Evolutionary conservation across 1,140 invertebrate species (phyloP).

Genomic region (Calliopsis andreniformis): DNA sequence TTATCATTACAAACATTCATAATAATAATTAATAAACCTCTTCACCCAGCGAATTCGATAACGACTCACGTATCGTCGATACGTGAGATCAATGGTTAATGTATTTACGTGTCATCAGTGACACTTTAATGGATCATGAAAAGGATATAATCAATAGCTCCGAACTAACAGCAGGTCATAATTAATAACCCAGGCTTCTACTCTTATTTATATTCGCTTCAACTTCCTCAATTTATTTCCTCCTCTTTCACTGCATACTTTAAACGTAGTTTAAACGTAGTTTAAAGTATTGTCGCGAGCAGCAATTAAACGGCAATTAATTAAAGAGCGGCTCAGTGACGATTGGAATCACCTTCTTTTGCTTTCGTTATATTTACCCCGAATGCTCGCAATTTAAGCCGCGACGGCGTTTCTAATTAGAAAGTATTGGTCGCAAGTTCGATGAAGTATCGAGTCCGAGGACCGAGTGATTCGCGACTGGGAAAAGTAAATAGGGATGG

Average conservation of each 20-base stretch:
- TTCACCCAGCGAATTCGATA: neutral
- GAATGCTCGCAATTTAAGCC: conserved; percentile 42
- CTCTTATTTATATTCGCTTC: too few species aligned
- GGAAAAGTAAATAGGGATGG: conserved; percentile 14
- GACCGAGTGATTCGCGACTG: neutral
- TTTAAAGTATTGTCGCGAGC: neutral
- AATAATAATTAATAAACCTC: neutral
- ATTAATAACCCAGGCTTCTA: too few species aligned
- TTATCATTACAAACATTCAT: neutral
- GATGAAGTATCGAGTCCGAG: conserved; percentile 37
- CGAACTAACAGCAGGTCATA: too few species aligned
- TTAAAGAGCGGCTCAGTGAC: neutral
- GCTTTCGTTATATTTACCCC: conserved; percentile 37
- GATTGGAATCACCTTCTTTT: conserved; percentile 7
- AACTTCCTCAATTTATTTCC: too few species aligned
- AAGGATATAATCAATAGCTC: too few species aligned
- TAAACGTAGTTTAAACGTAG: too few species aligned
- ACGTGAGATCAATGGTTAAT: neutral
- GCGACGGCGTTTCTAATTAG: conserved; percentile 51
- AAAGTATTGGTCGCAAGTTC: conserved; percentile 54
- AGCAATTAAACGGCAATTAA: conserved; percentile 29
- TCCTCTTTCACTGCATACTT: too few species aligned
- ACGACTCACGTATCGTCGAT: neutral
- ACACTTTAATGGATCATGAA: too few species aligned
- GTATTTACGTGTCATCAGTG: too few species aligned